Evolutionary conservation across 2,797 vertebrate species (phyloP), one percentile per base, ranked within the genome.

Genomic region (Silurus lanzhouensis): DNA sequence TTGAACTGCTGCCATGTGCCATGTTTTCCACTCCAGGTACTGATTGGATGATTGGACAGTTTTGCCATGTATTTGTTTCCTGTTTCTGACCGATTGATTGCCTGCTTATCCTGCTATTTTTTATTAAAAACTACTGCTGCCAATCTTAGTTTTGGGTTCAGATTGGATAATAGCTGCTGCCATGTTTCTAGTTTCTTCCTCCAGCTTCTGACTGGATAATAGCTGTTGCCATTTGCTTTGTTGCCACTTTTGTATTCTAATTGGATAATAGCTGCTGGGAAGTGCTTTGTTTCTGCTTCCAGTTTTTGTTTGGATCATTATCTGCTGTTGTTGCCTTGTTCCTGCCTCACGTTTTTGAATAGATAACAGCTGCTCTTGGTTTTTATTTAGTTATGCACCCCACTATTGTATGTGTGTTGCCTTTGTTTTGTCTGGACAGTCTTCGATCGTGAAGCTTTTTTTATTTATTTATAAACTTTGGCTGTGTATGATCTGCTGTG

Each of bases 341-440:
- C 19, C 9, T 76, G 25, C n/a, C 25, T 57, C 74, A 27, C 44
- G 0, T 27, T 58, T 77, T 3, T 2, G 55, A 60, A 12, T 60
- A 25, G 27, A 78, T 80, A 52, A 46, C 22, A 63, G 20, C 58
- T 80, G 61, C 15, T 80, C 14, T 10, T 44, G 19, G 31, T 78
- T 60, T 78, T 31, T 78, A n/a, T 44, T 78, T 58, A 78, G 58
- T 78, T 31, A 77, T 20, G 14, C 55, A 31, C 74, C 52, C 27
- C 15, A 76, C 52, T 57, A 3, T 8, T 57, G 77, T 44, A 12
- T 64, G 14, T 46, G 6, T 13, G 14, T 46, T 64, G 38, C 20
- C 77, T 60, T 60, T 48, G 22, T 17, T 64, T 44, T 48, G 20
- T 17, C 22, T 48, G 31, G 7, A 38, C 22, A 66, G 55, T 22